A percentile compares a stretch with the other conserved stretches of the same genome.
Conservation (phyloP, 2,113 vertebrate species). For the Cryptomyrus ogoouensis region DNA sequence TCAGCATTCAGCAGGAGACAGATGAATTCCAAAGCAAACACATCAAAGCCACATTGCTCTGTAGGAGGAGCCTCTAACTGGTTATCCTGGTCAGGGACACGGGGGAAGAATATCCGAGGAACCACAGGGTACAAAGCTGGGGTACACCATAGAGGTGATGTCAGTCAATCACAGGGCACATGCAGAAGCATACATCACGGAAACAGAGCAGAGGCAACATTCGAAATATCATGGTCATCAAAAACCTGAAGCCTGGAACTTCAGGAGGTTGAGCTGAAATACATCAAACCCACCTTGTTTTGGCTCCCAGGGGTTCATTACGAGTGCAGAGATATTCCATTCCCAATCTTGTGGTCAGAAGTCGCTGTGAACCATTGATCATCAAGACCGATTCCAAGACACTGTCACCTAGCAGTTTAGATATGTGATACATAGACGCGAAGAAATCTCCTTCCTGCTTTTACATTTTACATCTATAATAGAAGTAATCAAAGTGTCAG, state of each 20-base stretch:
- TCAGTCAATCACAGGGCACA: neutral
- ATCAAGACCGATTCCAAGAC: neutral
- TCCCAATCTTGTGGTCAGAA: neutral
- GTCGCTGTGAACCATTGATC: neutral
- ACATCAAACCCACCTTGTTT: neutral
- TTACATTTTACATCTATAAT: neutral
- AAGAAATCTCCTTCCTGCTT: neutral
- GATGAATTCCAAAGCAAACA: neutral
- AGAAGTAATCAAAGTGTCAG: neutral
- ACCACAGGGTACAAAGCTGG: neutral
- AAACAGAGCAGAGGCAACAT: neutral
- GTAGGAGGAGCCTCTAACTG: neutral
- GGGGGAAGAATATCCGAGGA: neutral
- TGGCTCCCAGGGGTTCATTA: neutral
- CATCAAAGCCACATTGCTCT: neutral
- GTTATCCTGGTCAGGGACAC: neutral
- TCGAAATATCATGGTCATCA: neutral
- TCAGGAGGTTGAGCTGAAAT: neutral
- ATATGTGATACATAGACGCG: neutral
- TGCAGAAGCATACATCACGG: no score
- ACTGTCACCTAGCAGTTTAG: neutral
- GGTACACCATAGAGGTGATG: neutral
- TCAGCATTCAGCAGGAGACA: neutral
- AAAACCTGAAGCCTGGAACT: neutral
- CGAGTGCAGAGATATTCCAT: neutral